These are phyloP conservation scores for Chelon labrosus DNA, from an alignment of 2,797 vertebrate genomes.

Conservation along the genomic window DNA sequence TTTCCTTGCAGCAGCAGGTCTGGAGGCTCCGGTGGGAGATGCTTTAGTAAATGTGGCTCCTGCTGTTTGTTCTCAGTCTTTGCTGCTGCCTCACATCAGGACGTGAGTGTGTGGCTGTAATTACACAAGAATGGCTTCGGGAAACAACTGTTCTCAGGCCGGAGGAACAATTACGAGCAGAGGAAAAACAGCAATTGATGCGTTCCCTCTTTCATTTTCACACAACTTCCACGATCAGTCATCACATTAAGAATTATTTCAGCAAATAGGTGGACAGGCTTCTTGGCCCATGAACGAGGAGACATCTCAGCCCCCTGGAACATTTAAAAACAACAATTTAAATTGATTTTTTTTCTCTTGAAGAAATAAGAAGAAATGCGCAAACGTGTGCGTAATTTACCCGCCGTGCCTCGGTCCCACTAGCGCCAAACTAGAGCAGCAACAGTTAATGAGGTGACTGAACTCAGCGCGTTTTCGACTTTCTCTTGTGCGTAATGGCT, in stretches of 20 bases:
- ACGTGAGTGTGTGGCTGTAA: conserved; percentile 52
- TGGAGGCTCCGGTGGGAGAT: conserved; percentile 13
- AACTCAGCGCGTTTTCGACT: too few relatives aligned
- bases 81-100: conserved; percentile 37
- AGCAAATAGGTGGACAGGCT: conserved; percentile 10
- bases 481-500: conserved; percentile 22
- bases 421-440: too few relatives aligned
- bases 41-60: conserved; percentile 13
- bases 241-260: conserved; percentile 5
- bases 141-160: conserved; percentile 50
- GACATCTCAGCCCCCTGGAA: not conserved
- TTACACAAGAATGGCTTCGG: conserved; percentile 52
- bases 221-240: conserved; percentile 16
- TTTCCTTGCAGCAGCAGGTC: too few relatives aligned
- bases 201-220: conserved; percentile 19
- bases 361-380: too few relatives aligned
- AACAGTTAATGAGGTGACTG: too few relatives aligned
- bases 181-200: conserved; percentile 62
- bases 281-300: not conserved
- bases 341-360: too few relatives aligned
- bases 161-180: conserved; percentile 55
- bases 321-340: too few relatives aligned
- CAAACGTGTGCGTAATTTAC: too few relatives aligned
- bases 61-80: conserved; percentile 51
- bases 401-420: too few relatives aligned